Percentiles rank a stretch among this genome's conserved stretches.
Conservation (phyloP, 2,888 invertebrate genomes). For the Tuberolachnus salignus region DNA sequence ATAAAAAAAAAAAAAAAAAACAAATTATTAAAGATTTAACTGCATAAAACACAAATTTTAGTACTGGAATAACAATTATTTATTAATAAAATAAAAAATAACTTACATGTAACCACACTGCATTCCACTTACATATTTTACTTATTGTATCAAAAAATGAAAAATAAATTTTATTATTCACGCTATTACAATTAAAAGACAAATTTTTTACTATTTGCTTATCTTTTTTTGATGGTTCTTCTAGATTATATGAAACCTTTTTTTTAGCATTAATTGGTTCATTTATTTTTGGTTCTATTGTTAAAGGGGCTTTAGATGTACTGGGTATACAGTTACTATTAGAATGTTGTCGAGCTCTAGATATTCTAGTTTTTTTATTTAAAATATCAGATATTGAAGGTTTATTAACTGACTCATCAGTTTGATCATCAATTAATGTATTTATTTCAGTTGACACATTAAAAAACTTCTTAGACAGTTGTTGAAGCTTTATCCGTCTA, state of each 20-base stretch:
- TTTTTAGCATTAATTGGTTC: not conserved
- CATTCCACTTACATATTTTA: slow-evolving; percentile 51
- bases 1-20: not conserved
- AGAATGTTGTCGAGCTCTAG: not conserved
- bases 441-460: not conserved
- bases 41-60: too few relatives aligned
- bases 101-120: slow-evolving; percentile 43
- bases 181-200: not conserved
- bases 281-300: not conserved
- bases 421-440: not conserved
- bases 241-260: slow-evolving; percentile 8
- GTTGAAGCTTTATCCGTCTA: slow-evolving; percentile 22
- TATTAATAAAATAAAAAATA: not conserved
- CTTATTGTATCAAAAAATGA: slow-evolving; percentile 40
- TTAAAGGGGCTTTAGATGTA: slow-evolving; percentile 21
- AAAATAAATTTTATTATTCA: not conserved
- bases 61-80: not conserved
- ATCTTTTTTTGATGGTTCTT: not conserved
- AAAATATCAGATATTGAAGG: slow-evolving; percentile 22
- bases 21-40: not conserved
- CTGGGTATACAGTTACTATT: slow-evolving; percentile 14
- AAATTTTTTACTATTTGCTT: not conserved
- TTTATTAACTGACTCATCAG: slow-evolving; percentile 1
- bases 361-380: slow-evolving; percentile 35
- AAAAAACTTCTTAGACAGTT: not conserved